Base-by-base conservation (phyloP, 2,113 vertebrate species). In the Chaenocephalus aceratus region DNA sequence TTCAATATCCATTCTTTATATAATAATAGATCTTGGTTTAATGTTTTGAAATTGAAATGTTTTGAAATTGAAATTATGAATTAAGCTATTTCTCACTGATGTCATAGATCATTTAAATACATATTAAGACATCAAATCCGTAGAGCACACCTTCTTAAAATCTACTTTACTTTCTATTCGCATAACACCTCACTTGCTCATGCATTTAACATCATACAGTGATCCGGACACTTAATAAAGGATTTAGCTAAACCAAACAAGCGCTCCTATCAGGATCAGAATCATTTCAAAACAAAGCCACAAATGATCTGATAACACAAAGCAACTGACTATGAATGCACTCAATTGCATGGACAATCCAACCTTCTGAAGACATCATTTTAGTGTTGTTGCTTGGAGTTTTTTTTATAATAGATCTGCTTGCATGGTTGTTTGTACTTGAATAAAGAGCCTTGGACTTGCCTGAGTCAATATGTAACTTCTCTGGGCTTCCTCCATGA, bases 381-480 rank as follows among this genome's bases (percentile, higher is more conserved):
- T 34, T 15, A 5, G 41, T 23, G 14, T 48, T 46, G 36, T 41
- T 41, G 36, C 3, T 41, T 41, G 7, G 36, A 30, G 14, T 1
- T 10, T 41, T n/a, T 70, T 5, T 58, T 59, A 49, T 59, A 64
- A 64, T 23, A 46, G 12, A 4, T 3, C 12, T 44, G 34, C 10
- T 3, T 12, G 6, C 21, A 23, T 49, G 16, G 36, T 18, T 41
- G 8, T 58, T 46, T 57, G 15, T 12, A 10, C 1, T 51, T 2
- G 16, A 72, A 63, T 23, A 61, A 46, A 81, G 51, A 16, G 18
- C 3, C 4, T 52, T 72, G 16, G 57, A 91, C 95, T 95, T 92
- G 94, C 98, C 96, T 99, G 98, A 70, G 97, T 97, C 91, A 99
- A 92, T 91, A 99, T 97, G 86, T 99, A 99, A 49, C 88, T 96